These are phyloP conservation scores for Acronicta leporina DNA, from an alignment of 2,888 invertebrate genomes.

Conservation along the genomic window DNA sequence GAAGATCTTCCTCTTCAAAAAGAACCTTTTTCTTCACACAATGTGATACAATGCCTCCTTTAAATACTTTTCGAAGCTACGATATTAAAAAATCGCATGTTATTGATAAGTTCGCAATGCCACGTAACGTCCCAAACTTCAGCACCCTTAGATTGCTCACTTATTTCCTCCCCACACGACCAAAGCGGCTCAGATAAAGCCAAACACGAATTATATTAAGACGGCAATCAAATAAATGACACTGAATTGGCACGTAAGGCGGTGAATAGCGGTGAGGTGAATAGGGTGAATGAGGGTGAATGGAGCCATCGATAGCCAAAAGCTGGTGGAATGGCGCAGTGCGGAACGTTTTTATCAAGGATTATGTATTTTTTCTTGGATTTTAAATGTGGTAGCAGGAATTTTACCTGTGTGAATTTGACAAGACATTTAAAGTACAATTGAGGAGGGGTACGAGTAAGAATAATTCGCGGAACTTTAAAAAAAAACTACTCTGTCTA, in stretches of 20 bases:
- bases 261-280: constrained; percentile 40
- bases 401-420: background rate
- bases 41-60: background rate
- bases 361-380: constrained; percentile 32
- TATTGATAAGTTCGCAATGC: background rate
- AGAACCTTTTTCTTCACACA: too few relatives aligned
- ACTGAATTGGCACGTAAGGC: constrained; percentile 39
- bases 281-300: constrained; percentile 35
- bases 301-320: constrained; percentile 36
- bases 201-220: constrained; percentile 49
- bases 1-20: too few relatives aligned
- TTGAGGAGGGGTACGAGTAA: background rate
- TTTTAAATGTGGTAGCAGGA: constrained; percentile 14
- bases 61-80: background rate
- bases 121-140: constrained; percentile 18
- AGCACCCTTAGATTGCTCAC: constrained; percentile 24
- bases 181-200: constrained; percentile 32
- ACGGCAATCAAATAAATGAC: constrained; percentile 52
- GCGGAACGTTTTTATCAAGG: constrained; percentile 41
- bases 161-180: constrained; percentile 26
- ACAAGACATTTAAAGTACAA: background rate
- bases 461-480: too few relatives aligned
- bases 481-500: too few relatives aligned
- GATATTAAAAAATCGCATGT: constrained; percentile 1
- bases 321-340: constrained; percentile 50